phyloP scores from a whole-genome alignment of 2,888 invertebrate genomes.

The Dryobota labecula region DNA sequence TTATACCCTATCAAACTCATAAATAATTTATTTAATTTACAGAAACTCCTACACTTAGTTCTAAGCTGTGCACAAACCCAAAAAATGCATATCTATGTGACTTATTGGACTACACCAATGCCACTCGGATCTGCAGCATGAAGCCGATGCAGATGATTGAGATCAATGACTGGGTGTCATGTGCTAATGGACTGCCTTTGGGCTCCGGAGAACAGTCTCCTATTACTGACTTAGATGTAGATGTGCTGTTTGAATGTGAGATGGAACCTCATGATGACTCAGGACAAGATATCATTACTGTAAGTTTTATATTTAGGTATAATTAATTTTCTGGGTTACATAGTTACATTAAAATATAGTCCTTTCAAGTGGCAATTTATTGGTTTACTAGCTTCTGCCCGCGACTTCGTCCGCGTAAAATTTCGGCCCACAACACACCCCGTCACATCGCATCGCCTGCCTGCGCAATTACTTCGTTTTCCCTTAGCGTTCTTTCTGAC shows the following conservation, averaged over 20 bases:
- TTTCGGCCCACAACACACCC: no score
- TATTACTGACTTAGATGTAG: conserved; percentile 82
- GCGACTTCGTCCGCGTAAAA: no score
- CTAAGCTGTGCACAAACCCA: conserved; percentile 89
- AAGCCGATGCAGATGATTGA: conserved; percentile 87
- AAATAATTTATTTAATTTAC: conserved; percentile 68
- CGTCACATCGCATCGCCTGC: no score
- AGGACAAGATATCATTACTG: conserved; percentile 77
- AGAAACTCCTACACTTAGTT: conserved; percentile 89
- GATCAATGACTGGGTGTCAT: conserved; percentile 86
- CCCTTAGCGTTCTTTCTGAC: no score
- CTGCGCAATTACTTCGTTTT: no score
- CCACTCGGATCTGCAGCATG: conserved; percentile 88
- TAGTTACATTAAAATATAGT: background rate
- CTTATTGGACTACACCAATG: conserved; percentile 88
- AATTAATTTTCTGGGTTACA: background rate
- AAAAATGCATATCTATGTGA: conserved; percentile 91
- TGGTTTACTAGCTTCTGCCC: no score
- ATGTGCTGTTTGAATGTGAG: conserved; percentile 87
- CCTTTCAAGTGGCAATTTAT: background rate
- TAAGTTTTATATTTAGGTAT: conserved; percentile 64
- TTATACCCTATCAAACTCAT: background rate
- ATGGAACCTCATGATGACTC: conserved; percentile 84
- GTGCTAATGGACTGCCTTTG: conserved; percentile 82
- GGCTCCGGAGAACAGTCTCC: conserved; percentile 80